A percentile compares a stretch with the other conserved stretches of the same genome.
Evolutionary conservation across 1,140 invertebrate species (phyloP).

Genomic region (Drosophila trapezifrons): DNA sequence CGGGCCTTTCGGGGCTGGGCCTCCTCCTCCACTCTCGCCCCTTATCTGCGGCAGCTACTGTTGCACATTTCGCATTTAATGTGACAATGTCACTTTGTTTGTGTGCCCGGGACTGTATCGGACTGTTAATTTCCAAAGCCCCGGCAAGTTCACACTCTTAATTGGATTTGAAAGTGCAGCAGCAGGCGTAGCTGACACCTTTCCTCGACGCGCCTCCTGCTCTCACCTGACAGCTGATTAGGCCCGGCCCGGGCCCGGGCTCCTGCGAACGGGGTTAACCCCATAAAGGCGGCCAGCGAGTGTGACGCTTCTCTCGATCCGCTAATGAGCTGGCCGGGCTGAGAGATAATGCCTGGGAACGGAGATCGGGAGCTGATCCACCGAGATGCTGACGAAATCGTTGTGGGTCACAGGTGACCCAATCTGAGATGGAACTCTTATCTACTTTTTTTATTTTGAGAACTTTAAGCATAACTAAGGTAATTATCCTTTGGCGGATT

Average conservation of each 20-base stretch:
- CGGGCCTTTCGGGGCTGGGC: constrained; percentile 10
- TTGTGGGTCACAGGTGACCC: constrained; percentile 7
- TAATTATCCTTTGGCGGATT: background rate
- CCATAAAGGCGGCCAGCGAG: constrained; percentile 27
- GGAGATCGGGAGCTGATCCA: constrained; percentile 3
- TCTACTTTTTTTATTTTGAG: too few relatives aligned
- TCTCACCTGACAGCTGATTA: constrained; percentile 70
- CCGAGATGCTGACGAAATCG: background rate
- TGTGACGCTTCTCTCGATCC: constrained; percentile 18
- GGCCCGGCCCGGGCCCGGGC: constrained; percentile 5
- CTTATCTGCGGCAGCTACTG: constrained; percentile 61
- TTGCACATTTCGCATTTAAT: constrained; percentile 78
- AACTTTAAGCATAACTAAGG: too few relatives aligned
- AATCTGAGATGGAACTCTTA: background rate
- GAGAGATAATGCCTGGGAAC: constrained; percentile 56
- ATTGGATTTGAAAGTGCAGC: constrained; percentile 79
- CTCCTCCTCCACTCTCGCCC: constrained; percentile 14
- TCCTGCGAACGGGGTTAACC: constrained; percentile 67
- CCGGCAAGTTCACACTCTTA: constrained; percentile 78
- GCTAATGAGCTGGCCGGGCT: constrained; percentile 47
- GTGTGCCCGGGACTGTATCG: constrained; percentile 56
- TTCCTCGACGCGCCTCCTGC: constrained; percentile 4
- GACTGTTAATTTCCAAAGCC: constrained; percentile 69
- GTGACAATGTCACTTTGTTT: constrained; percentile 75
- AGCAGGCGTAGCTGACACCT: constrained; percentile 48